These are phyloP conservation scores for Pandemis heparana DNA, from an alignment of 2,888 invertebrate species.

Conservation along the genomic window DNA sequence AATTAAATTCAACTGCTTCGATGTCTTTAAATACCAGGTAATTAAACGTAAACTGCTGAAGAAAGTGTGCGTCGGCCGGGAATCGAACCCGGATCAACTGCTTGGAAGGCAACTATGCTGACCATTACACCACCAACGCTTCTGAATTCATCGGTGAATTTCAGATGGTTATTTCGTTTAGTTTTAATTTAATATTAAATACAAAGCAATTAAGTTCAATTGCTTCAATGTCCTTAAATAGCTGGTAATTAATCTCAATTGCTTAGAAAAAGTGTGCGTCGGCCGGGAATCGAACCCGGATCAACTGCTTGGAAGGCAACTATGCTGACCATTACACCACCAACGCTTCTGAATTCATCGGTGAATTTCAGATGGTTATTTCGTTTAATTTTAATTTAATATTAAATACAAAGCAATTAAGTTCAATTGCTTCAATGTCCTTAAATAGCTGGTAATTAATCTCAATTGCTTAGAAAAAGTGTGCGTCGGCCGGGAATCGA, in stretches of 20 bases:
- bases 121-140: constrained; percentile 54
- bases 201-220: background rate
- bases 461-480: background rate
- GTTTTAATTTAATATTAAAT: constrained; percentile 32
- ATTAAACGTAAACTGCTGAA: background rate
- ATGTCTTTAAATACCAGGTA: background rate
- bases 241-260: background rate
- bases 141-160: too few relatives aligned
- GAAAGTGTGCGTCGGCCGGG: constrained; percentile 52
- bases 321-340: constrained; percentile 59
- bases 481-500: constrained; percentile 65
- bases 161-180: too few relatives aligned
- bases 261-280: constrained; percentile 44
- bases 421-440: background rate
- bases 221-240: background rate
- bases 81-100: constrained; percentile 60
- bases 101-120: constrained; percentile 60
- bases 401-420: constrained; percentile 6
- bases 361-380: too few relatives aligned
- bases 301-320: constrained; percentile 60
- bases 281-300: constrained; percentile 59
- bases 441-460: background rate
- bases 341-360: constrained; percentile 1
- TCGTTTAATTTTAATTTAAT: constrained; percentile 24
- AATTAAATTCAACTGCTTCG: background rate